These are phyloP conservation scores for Babyrousa celebensis DNA, from an alignment of 2,797 vertebrate species.

Conservation along the genomic window DNA sequence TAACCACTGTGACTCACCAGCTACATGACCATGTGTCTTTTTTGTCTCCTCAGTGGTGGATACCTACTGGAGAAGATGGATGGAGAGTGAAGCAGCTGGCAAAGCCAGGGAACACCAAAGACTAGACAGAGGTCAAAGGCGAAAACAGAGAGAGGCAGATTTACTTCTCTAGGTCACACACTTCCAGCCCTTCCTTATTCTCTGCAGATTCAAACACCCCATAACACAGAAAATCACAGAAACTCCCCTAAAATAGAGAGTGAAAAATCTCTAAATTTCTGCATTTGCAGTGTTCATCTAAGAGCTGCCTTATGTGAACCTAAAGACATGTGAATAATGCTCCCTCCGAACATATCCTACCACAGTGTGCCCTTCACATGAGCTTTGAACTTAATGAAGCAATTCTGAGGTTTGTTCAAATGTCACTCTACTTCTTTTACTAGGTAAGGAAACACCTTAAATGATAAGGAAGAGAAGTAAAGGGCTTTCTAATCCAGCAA, in stretches of 20 bases:
- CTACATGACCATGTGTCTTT: neutral
- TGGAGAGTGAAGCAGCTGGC: neutral
- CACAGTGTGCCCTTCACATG: slow-evolving; percentile 18
- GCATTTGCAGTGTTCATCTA: neutral
- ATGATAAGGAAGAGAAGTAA: neutral
- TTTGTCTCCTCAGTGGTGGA: neutral
- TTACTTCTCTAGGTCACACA: neutral
- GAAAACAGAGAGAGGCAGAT: slow-evolving; percentile 15
- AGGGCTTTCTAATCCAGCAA: neutral
- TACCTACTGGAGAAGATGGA: neutral
- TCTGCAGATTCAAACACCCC: neutral
- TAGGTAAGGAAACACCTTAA: neutral
- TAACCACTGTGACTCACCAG: neutral
- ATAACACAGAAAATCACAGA: neutral
- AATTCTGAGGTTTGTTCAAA: slow-evolving; percentile 14
- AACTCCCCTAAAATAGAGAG: neutral
- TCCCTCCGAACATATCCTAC: neutral
- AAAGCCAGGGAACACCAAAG: neutral
- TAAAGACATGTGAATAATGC: neutral
- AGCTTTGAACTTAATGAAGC: slow-evolving; percentile 2
- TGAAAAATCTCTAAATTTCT: neutral
- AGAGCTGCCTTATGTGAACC: neutral
- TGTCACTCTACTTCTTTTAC: neutral
- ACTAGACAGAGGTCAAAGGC: slow-evolving; percentile 9
- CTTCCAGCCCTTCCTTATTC: neutral